Conservation (phyloP, 2,888 invertebrate genomes). For the Tupiocoris notatus region DNA sequence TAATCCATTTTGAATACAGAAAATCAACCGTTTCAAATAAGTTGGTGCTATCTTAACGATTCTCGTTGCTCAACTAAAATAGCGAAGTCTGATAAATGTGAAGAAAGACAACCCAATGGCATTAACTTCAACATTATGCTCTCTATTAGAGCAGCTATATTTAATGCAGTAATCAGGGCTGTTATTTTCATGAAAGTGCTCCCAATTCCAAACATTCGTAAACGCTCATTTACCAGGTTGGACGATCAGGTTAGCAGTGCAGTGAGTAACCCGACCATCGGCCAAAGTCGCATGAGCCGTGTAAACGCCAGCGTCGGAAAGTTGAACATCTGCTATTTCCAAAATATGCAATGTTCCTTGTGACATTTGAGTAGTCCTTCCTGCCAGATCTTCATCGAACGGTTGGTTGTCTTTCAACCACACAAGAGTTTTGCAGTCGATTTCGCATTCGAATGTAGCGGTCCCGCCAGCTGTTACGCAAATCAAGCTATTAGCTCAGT, state of each 20-base stretch:
- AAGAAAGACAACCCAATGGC: background rate
- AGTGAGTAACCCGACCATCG: slow-evolving; percentile 71
- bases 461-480: slow-evolving; percentile 68
- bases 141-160: too few species aligned
- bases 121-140: too few species aligned
- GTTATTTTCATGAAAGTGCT: background rate
- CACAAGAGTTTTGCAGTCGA: slow-evolving; percentile 65
- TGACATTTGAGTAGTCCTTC: slow-evolving; percentile 47
- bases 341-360: slow-evolving; percentile 66
- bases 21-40: too few species aligned
- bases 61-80: too few species aligned
- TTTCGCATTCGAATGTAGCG: slow-evolving; percentile 72
- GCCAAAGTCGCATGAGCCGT: slow-evolving; percentile 82
- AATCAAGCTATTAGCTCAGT: background rate
- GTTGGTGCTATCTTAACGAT: too few species aligned
- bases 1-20: too few species aligned
- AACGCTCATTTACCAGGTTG: slow-evolving; percentile 76
- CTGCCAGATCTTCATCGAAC: slow-evolving; percentile 46
- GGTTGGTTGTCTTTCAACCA: slow-evolving; percentile 81
- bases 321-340: slow-evolving; percentile 69
- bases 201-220: background rate
- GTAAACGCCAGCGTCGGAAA: slow-evolving; percentile 84
- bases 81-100: too few species aligned
- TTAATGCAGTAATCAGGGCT: too few species aligned
- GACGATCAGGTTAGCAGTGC: slow-evolving; percentile 84